Conservation (phyloP, 2,113 vertebrate genomes). For the Coregonus clupeaformis region DNA sequence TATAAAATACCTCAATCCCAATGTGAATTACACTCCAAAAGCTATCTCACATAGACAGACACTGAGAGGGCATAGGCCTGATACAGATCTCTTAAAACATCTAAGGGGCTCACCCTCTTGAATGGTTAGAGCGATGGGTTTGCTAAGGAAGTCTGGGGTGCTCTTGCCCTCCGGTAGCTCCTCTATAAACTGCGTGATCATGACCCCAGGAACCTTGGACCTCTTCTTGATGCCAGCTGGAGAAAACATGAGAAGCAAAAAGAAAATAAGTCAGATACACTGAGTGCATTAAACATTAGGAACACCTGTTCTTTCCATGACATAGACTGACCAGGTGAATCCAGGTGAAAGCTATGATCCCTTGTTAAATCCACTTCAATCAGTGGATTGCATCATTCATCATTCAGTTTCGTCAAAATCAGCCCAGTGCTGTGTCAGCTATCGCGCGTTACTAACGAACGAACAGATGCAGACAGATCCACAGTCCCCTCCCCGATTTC, state of each 20-base stretch:
- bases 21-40: background rate
- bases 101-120: constrained; percentile 72
- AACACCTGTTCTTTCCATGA: too few species aligned
- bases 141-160: constrained; percentile 73
- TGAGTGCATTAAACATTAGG: too few species aligned
- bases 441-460: too few species aligned
- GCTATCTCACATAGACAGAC: background rate
- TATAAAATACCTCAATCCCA: background rate
- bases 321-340: too few species aligned
- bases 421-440: too few species aligned
- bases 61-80: background rate
- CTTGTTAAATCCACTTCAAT: too few species aligned
- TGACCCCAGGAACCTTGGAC: constrained; percentile 44
- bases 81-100: background rate
- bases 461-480: too few species aligned
- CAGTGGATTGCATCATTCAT: too few species aligned
- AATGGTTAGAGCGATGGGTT: constrained; percentile 65
- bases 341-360: too few species aligned
- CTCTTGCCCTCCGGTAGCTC: constrained; percentile 79
- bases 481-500: too few species aligned
- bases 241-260: background rate
- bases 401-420: too few species aligned
- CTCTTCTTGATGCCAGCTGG: constrained; percentile 67
- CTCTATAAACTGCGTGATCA: constrained; percentile 14
- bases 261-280: background rate